These are phyloP conservation scores for Corythaixoides concolor DNA, from an alignment of 2,113 vertebrate species.

Conservation along the genomic window DNA sequence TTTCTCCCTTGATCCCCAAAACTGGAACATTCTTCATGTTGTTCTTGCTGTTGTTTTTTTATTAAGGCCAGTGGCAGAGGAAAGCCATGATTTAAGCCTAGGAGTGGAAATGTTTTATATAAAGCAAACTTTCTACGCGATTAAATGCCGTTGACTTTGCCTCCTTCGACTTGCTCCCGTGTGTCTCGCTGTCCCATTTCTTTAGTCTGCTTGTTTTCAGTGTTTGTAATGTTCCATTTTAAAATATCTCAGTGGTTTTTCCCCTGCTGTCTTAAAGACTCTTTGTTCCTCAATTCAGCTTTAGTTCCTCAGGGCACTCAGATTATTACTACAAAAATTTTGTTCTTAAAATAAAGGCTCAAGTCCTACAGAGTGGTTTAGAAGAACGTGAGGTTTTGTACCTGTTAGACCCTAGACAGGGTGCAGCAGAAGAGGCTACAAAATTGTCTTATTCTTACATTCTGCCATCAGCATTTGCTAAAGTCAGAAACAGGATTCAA, in stretches of 20 bases:
- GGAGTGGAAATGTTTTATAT: background rate
- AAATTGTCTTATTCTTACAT: background rate
- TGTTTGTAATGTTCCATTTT: background rate
- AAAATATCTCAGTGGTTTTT: background rate
- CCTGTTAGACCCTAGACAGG: background rate
- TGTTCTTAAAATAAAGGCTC: background rate
- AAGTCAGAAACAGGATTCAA: background rate
- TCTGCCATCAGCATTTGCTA: background rate
- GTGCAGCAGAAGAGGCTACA: background rate
- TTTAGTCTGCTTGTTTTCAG: slow-evolving; percentile 9
- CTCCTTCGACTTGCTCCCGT: background rate
- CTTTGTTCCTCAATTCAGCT: slow-evolving; percentile 3
- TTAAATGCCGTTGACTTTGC: background rate
- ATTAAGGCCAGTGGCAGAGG: background rate
- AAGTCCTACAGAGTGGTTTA: background rate
- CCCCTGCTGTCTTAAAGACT: background rate
- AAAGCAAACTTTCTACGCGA: background rate
- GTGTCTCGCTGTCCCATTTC: background rate
- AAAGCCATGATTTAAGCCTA: background rate
- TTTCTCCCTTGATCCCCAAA: background rate
- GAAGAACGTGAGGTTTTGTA: background rate
- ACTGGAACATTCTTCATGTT: background rate
- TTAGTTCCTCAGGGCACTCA: background rate
- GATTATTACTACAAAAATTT: background rate
- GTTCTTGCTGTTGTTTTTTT: background rate